phyloP scores from a whole-genome alignment of 1,140 invertebrate genomes.

The Euura lappo region DNA sequence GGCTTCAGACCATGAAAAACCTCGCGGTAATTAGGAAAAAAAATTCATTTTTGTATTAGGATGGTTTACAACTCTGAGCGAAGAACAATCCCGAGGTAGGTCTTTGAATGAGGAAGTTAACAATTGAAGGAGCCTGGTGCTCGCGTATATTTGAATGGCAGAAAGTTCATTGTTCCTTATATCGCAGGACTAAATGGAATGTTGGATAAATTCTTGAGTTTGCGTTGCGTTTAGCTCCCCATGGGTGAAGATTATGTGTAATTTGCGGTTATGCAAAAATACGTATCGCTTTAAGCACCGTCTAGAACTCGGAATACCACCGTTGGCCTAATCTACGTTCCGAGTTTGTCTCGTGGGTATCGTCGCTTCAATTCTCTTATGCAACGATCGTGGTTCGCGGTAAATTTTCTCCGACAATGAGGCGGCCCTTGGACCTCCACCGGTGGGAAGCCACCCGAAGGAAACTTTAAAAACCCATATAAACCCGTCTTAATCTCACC shows the following conservation, averaged over 20 bases:
- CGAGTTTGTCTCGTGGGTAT: conserved; percentile 25
- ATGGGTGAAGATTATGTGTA: conserved; percentile 48
- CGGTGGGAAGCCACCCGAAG: not conserved
- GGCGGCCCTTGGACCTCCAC: not conserved
- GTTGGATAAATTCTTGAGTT: too few relatives aligned
- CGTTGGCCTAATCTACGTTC: not conserved
- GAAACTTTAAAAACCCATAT: not conserved
- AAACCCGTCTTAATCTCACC: conserved; percentile 6
- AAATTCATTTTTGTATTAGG: not conserved
- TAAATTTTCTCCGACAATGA: not conserved
- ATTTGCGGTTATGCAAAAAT: conserved; percentile 51
- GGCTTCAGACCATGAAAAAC: too few relatives aligned
- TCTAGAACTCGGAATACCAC: conserved; percentile 12
- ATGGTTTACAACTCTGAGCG: not conserved
- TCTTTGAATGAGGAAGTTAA: not conserved
- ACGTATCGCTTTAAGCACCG: conserved; percentile 35
- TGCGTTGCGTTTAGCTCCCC: conserved; percentile 22
- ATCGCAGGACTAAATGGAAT: too few relatives aligned
- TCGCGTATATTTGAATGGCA: too few relatives aligned
- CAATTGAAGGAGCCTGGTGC: too few relatives aligned
- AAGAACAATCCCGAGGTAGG: not conserved
- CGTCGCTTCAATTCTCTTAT: conserved; percentile 35
- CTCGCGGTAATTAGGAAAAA: too few relatives aligned
- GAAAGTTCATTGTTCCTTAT: too few relatives aligned
- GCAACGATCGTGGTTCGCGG: conserved; percentile 4